Evolutionary conservation across 2,797 vertebrate genomes (phyloP), one percentile per base, ranked within the genome.

Genomic region (Takifugu rubripes): DNA sequence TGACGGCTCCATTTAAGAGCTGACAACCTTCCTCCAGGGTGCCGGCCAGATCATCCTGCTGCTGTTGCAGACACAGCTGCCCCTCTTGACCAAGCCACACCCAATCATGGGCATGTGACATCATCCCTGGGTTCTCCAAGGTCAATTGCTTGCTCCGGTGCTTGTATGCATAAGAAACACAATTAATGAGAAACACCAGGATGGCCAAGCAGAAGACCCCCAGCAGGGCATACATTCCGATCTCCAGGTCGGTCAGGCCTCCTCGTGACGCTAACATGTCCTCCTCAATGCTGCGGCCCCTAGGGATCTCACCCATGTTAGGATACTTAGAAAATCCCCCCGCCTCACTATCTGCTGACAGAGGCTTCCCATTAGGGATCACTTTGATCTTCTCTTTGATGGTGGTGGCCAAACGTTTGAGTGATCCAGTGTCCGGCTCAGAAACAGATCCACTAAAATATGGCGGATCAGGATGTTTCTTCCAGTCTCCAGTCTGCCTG

Each of bases 151-250:
- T 99, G 87, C 92, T 94, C 40, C 94, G 88, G 80, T 95, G 97
- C 79, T 89, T 94, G 54, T 98, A 93, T 10, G 95, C 93, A 27
- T 98, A 98, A 6, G 95, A 92, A 43, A 95, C 93, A 15, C 97
- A 97, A 86, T 98, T 98, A 61, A 95, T 94, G 14, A 99, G 94
- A 84, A 99, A 98, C 70, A 98, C 96, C 3, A 98, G 86, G 75
- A 99, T 96, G 56, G 96, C 96, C 64, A 98, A 87, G 77, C 96
- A 96, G 88, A 98, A 98, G 78, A 98, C 96, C 0, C 96, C 96
- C 52, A 99, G 90, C 59, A 99, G 90, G 0, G 96, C 96, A 0
- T 97, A 98, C 96, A 98, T 97, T 31, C 97, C 96, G 0, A 96
- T 94, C 88, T 98, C 95, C 77, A 98, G 78, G 79, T 98, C 95